Conservation (phyloP, 2,888 invertebrate genomes). For the Cephus rjabovi region DNA sequence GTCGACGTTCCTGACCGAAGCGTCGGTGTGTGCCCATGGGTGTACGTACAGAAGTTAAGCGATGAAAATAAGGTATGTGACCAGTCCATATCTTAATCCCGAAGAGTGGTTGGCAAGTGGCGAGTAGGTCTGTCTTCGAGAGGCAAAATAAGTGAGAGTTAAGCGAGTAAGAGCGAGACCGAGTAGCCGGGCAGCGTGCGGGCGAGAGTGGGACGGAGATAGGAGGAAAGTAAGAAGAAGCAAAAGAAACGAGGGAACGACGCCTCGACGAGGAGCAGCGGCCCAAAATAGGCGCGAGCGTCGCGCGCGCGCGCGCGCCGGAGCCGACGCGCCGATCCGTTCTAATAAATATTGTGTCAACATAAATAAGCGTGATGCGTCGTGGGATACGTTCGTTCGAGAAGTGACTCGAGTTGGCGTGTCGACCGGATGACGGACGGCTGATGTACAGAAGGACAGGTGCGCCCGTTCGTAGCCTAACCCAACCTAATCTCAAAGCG, state of each 20-base stretch:
- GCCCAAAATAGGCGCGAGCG: slow-evolving; percentile 46
- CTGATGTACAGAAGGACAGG: slow-evolving; percentile 64
- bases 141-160: background rate
- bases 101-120: slow-evolving; percentile 26
- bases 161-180: background rate
- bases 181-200: background rate
- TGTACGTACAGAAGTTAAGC: background rate
- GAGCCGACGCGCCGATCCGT: slow-evolving; percentile 61
- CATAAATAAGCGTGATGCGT: slow-evolving; percentile 62
- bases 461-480: slow-evolving; percentile 40
- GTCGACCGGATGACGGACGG: slow-evolving; percentile 57
- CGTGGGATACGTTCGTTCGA: slow-evolving; percentile 36
- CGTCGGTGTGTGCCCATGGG: background rate
- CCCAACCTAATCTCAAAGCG: slow-evolving; percentile 17
- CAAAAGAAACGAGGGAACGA: slow-evolving; percentile 11
- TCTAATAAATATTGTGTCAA: slow-evolving; percentile 67
- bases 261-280: slow-evolving; percentile 11
- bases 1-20: background rate
- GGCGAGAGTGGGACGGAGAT: slow-evolving; percentile 19
- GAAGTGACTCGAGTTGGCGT: slow-evolving; percentile 30
- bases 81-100: slow-evolving; percentile 40
- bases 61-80: slow-evolving; percentile 30
- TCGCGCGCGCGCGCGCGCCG: slow-evolving; percentile 38
- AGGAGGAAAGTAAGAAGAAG: slow-evolving; percentile 19
- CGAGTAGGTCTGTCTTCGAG: slow-evolving; percentile 22